Percentiles rank a stretch among this genome's conserved stretches.
These are phyloP conservation scores for Carassius carassius DNA, from an alignment of 2,113 vertebrate genomes.

Conservation along the genomic window DNA sequence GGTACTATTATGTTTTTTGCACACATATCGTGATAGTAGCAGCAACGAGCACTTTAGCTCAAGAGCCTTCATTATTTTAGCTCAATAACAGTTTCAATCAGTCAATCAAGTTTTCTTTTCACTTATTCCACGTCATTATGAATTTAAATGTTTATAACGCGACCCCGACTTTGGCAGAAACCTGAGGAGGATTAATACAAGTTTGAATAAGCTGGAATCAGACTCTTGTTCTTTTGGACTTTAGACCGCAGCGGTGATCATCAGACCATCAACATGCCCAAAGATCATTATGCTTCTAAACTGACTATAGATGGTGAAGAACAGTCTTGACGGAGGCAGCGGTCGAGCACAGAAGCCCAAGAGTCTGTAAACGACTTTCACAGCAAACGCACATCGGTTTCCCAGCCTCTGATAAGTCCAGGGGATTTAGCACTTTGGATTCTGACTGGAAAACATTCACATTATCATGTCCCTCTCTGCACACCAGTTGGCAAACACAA, in stretches of 20 bases:
- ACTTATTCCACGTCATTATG: not conserved
- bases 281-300: not conserved
- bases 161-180: not conserved
- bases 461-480: not conserved
- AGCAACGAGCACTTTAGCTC: not conserved
- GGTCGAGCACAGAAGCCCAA: not conserved
- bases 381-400: not conserved
- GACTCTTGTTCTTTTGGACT: not conserved
- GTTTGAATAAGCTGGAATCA: not conserved
- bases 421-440: not conserved
- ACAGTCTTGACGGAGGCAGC: not conserved
- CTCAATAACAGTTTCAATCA: not conserved
- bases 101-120: not conserved
- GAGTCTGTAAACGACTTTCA: not conserved
- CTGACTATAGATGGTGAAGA: not conserved
- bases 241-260: not conserved
- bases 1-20: too few relatives aligned
- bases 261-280: slow-evolving; percentile 19
- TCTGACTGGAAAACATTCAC: slow-evolving; percentile 7
- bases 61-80: not conserved
- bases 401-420: not conserved
- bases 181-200: not conserved
- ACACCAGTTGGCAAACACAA: not conserved
- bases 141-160: not conserved
- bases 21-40: too few relatives aligned